phyloP scores from a whole-genome alignment of 1,140 invertebrate species.

The Drosophila gunungcola region DNA sequence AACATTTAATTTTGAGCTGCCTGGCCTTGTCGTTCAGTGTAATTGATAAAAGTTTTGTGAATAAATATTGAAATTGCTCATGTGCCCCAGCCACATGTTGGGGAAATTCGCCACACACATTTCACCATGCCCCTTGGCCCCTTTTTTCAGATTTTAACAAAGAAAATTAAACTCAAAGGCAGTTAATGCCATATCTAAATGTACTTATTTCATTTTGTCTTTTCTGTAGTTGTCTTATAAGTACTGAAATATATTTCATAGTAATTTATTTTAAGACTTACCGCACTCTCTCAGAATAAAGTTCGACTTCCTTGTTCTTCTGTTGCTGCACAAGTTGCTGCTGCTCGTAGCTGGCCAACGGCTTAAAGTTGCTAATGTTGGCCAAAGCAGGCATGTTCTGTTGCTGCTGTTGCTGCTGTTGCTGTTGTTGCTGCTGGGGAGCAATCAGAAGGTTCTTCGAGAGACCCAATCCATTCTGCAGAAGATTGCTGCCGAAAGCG shows the following conservation, averaged over 20 bases:
- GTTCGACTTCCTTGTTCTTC: constrained; percentile 89
- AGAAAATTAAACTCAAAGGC: too few species aligned
- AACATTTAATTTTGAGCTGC: neutral
- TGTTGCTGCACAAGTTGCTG: constrained; percentile 80
- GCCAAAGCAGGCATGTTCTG: constrained; percentile 59
- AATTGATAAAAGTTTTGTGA: constrained; percentile 48
- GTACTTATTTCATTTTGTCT: too few species aligned
- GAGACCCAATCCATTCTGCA: constrained; percentile 57
- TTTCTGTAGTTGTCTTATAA: too few species aligned
- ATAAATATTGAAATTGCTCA: constrained; percentile 60
- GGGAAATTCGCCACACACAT: constrained; percentile 53
- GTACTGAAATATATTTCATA: too few species aligned
- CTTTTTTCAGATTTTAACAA: too few species aligned
- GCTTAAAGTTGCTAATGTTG: constrained; percentile 73
- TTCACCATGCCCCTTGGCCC: constrained; percentile 22
- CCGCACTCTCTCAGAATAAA: constrained; percentile 92
- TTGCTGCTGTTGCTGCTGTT: neutral
- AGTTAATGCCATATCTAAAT: too few species aligned
- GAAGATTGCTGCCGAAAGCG: constrained; percentile 24
- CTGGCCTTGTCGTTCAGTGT: constrained; percentile 43
- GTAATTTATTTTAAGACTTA: constrained; percentile 85
- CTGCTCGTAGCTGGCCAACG: constrained; percentile 87
- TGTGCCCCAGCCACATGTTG: constrained; percentile 56
- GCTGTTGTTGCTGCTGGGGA: constrained; percentile 18
- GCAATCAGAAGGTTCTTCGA: constrained; percentile 54